Percentiles rank a stretch among this genome's conserved stretches.
Evolutionary conservation across 2,888 invertebrate genomes (phyloP).

Genomic region (Apoderus coryli): DNA sequence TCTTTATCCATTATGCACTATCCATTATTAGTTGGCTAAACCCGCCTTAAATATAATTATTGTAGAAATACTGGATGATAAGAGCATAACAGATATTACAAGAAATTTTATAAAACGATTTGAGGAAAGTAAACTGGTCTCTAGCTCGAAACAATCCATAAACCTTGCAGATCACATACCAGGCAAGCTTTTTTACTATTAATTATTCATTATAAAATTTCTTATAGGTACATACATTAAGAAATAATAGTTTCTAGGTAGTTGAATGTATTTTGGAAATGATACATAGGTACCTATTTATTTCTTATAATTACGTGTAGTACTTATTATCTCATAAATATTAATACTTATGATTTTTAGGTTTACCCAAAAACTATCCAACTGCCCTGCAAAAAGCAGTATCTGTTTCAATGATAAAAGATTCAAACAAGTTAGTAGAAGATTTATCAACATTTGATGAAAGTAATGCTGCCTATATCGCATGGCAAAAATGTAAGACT

Average conservation of each 20-base stretch:
- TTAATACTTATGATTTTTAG: slow-evolving; percentile 18
- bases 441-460: slow-evolving; percentile 19
- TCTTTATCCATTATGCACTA: too few species aligned
- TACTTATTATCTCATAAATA: not conserved
- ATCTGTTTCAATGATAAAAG: slow-evolving; percentile 25
- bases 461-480: slow-evolving; percentile 21
- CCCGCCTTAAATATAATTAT: slow-evolving; percentile 5
- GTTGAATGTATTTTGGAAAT: too few species aligned
- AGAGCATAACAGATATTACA: slow-evolving; percentile 41
- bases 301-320: too few species aligned
- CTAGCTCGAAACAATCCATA: slow-evolving; percentile 18
- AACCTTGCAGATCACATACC: slow-evolving; percentile 23
- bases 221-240: too few species aligned
- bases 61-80: slow-evolving; percentile 45
- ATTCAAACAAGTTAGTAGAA: slow-evolving; percentile 16
- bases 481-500: slow-evolving; percentile 24
- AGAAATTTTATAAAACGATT: slow-evolving; percentile 48
- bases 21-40: too few species aligned
- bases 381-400: slow-evolving; percentile 28
- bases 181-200: slow-evolving; percentile 16
- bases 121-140: slow-evolving; percentile 36
- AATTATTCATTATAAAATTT: too few species aligned
- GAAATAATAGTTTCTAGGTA: too few species aligned
- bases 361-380: slow-evolving; percentile 27
- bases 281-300: too few species aligned